phyloP scores from a whole-genome alignment of 2,888 invertebrate genomes.

The Hymenopus coronatus region DNA sequence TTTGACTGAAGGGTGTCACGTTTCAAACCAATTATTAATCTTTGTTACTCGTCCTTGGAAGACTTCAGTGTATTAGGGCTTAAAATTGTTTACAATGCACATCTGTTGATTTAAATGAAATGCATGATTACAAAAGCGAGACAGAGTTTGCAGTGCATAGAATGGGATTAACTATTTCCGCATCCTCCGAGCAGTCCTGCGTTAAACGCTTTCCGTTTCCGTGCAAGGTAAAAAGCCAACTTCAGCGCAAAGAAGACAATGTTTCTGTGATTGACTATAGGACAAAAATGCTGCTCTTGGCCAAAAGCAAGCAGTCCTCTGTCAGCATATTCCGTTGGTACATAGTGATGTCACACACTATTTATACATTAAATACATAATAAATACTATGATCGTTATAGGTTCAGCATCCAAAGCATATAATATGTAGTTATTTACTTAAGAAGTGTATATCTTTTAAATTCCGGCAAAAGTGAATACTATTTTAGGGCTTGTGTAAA shows the following conservation, averaged over 20 bases:
- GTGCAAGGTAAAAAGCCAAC: background rate
- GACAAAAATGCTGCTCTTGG: background rate
- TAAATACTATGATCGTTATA: too few relatives aligned
- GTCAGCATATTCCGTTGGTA: too few relatives aligned
- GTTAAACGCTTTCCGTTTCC: background rate
- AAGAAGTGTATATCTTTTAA: too few relatives aligned
- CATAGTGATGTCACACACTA: too few relatives aligned
- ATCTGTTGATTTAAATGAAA: background rate
- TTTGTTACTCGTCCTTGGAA: background rate
- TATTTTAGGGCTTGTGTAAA: too few relatives aligned
- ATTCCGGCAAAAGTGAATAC: too few relatives aligned
- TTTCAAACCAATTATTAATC: background rate
- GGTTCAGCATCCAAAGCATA: too few relatives aligned
- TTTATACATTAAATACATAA: too few relatives aligned
- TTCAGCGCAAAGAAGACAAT: background rate
- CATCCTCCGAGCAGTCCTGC: background rate
- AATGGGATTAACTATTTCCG: background rate
- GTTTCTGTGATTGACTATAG: background rate
- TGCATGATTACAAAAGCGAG: background rate
- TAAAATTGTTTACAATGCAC: background rate
- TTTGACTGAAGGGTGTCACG: too few relatives aligned
- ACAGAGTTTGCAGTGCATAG: background rate
- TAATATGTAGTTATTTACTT: too few relatives aligned
- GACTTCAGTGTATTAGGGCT: too few relatives aligned
- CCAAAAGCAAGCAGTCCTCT: too few relatives aligned